These are phyloP conservation scores for Syngnathoides biaculeatus DNA, from an alignment of 2,113 vertebrate genomes.

Conservation along the genomic window DNA sequence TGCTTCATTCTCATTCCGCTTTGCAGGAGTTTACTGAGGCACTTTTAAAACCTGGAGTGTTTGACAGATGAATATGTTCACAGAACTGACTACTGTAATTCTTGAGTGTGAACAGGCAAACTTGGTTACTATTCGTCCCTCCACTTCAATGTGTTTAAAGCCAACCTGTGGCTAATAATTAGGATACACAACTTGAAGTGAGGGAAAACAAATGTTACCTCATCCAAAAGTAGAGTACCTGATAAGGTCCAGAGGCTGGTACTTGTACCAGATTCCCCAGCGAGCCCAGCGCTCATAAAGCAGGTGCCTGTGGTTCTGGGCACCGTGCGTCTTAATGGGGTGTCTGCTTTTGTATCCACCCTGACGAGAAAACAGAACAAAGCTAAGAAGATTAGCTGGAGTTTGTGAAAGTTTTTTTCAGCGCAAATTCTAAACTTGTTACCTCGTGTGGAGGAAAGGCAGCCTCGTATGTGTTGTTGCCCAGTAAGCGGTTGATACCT, in stretches of 20 bases:
- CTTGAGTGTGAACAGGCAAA: background rate
- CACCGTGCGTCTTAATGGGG: conserved; percentile 92
- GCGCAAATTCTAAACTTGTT: conserved; percentile 15
- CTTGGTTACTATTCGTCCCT: conserved; percentile 1
- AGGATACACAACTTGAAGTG: conserved; percentile 1
- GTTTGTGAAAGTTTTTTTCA: conserved; percentile 7
- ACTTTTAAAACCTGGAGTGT: background rate
- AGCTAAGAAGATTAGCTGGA: background rate
- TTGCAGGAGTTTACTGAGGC: background rate
- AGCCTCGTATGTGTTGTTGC: conserved; percentile 92
- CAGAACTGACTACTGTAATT: background rate
- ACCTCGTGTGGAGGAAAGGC: conserved; percentile 98
- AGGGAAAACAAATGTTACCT: background rate
- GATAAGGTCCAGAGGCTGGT: conserved; percentile 96
- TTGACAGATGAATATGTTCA: background rate
- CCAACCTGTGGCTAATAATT: conserved; percentile 1
- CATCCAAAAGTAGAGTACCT: conserved; percentile 73
- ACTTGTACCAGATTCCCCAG: conserved; percentile 99
- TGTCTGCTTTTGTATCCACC: conserved; percentile 93
- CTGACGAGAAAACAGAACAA: conserved; percentile 60
- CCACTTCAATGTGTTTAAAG: conserved; percentile 2
- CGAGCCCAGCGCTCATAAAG: conserved; percentile 97
- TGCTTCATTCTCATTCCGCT: background rate
- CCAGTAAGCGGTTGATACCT: conserved; percentile 93
- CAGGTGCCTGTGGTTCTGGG: conserved; percentile 93